A percentile compares a stretch with the other conserved stretches of the same genome.
Evolutionary conservation across 30 jellyfish, hydroid and myxozoan genomes (phyloP).

Genomic region (Turritopsis dohrnii): DNA sequence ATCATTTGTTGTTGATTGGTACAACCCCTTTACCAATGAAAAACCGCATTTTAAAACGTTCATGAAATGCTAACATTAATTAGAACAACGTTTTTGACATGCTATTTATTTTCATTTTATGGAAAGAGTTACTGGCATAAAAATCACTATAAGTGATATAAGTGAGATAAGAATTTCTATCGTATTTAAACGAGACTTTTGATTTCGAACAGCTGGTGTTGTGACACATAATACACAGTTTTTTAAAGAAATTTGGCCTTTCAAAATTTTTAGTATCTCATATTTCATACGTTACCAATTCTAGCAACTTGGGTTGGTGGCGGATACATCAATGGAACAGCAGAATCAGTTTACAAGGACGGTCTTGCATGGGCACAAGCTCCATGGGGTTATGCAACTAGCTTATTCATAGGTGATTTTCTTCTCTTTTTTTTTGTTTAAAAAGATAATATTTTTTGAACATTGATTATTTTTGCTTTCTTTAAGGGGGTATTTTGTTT

Average conservation of each 20-base stretch:
- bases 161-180: too few relatives aligned
- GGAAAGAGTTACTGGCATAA: too few relatives aligned
- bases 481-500: conserved; percentile 76
- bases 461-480: neutral
- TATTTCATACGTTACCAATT: neutral
- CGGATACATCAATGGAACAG: conserved; percentile 93
- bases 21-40: neutral
- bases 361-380: conserved; percentile 96
- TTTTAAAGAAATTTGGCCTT: too few relatives aligned
- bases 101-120: too few relatives aligned
- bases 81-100: too few relatives aligned
- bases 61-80: too few relatives aligned
- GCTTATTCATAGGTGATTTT: conserved; percentile 75
- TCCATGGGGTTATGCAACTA: conserved; percentile 95
- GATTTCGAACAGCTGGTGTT: too few relatives aligned
- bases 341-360: conserved; percentile 83
- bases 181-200: too few relatives aligned
- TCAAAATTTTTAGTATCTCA: too few relatives aligned
- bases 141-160: too few relatives aligned
- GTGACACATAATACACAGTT: too few relatives aligned
- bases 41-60: neutral
- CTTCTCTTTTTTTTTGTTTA: neutral
- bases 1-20: neutral
- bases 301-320: conserved; percentile 99
- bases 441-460: neutral